Evolutionary conservation across 2,797 vertebrate species (phyloP), one percentile per base, ranked within the genome.

Genomic region (Allobates femoralis): DNA sequence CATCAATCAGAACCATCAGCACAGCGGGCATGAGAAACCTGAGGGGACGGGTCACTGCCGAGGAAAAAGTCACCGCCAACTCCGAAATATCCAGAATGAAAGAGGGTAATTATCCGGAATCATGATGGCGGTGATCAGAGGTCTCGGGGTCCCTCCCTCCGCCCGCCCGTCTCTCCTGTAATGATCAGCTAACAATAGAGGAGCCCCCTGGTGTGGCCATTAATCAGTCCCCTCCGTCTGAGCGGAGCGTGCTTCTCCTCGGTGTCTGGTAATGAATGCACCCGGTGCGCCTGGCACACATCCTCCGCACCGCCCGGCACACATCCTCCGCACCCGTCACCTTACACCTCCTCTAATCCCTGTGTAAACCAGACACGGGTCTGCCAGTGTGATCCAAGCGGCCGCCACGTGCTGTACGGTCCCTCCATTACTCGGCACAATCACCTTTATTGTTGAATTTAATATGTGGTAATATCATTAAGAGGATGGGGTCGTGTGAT

Each of bases 341-440:
- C 91, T 90, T 89, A 89, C 64, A 89, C 91, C 89, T 88, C 90
- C 90, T 91, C 89, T 90, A 92, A 93, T 91, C 93, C 91, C 62
- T 88, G 89, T 91, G 92, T 91, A 41, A 87, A 73, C 90, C 87
- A 92, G 91, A 89, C 92, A 90, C 87, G 91, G 89, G 92, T 92
- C 92, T 67, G 60, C 90, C 92, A 91, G 92, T 91, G 91, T 92
- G 92, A 93, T 82, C 85, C 82, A 74, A 79, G 87, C 86, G 50
- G 89, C 89, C 15, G 86, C 89, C 19, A 28, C 50, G 79, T 78
- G 67, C 80, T 69, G 19, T 56, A 46, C 7, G 21, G 7, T 21
- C 69, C 21, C n/a, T 67, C 16, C 53, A 77, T 55, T 56, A 56
- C 46, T 23, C 62, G 28, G 46, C 7, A n/a, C 51, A 50, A 73